Evolutionary conservation across 2,888 invertebrate species (phyloP).

Genomic region (Mylabris sibirica): DNA sequence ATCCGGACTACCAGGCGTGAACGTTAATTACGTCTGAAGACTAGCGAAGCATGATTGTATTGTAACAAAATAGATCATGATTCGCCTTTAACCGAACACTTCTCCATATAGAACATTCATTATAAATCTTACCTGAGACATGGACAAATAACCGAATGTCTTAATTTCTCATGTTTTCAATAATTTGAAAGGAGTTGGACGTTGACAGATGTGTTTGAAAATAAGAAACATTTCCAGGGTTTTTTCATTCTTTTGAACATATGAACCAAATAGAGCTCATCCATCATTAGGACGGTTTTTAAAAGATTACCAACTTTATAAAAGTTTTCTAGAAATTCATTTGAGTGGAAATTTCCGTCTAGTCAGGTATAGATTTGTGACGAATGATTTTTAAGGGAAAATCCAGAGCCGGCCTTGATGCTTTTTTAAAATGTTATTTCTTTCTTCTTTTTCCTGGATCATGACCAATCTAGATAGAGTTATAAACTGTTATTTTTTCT

Average conservation of each 20-base stretch:
- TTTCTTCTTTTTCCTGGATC: background rate
- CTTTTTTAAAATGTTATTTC: background rate
- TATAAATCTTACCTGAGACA: background rate
- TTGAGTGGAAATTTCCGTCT: background rate
- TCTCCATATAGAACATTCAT: no score
- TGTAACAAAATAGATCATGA: background rate
- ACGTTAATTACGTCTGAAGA: background rate
- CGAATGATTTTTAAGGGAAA: no score
- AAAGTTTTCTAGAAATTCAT: background rate
- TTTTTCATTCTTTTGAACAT: background rate
- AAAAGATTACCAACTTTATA: background rate
- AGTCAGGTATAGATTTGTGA: no score
- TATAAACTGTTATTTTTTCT: background rate
- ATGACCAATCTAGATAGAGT: background rate
- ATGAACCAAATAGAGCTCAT: background rate
- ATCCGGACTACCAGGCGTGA: background rate
- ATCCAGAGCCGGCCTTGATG: background rate
- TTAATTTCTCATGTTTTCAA: background rate
- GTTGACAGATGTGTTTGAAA: conserved; percentile 5
- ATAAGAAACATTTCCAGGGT: background rate
- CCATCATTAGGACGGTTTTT: conserved; percentile 12
- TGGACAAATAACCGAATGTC: background rate
- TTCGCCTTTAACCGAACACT: no score
- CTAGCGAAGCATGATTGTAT: background rate
- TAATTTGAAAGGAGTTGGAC: background rate